Conservation (phyloP, 2,797 vertebrate genomes). For the Manis javanica region DNA sequence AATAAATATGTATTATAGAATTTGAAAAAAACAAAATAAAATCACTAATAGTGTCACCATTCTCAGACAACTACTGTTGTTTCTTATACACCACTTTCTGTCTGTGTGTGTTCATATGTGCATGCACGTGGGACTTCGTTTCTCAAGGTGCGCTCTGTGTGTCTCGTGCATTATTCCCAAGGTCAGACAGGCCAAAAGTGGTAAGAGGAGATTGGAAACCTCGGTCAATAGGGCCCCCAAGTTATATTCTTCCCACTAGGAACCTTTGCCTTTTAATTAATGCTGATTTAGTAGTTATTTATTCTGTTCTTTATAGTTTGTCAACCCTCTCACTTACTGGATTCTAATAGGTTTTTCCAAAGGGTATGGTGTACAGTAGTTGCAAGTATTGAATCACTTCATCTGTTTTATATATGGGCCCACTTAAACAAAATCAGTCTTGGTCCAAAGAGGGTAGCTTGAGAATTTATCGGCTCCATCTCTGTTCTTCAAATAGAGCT, state of each 20-base stretch:
- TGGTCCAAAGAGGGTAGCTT: background rate
- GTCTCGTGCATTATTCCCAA: background rate
- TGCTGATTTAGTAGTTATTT: background rate
- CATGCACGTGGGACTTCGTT: background rate
- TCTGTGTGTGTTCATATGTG: background rate
- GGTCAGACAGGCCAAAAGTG: background rate
- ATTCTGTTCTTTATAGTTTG: background rate
- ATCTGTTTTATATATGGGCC: background rate
- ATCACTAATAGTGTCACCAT: background rate
- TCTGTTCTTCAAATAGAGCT: constrained; percentile 24
- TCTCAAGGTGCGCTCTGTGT: background rate
- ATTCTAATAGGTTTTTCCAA: background rate
- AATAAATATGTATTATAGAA: background rate
- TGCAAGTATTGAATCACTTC: background rate
- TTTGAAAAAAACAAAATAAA: background rate
- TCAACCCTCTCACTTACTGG: background rate
- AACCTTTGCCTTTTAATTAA: background rate
- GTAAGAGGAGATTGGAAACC: background rate
- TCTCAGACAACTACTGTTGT: background rate
- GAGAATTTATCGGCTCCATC: constrained; percentile 14
- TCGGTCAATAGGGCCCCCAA: background rate
- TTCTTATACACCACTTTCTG: background rate
- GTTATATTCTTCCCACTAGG: background rate
- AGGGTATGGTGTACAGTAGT: background rate
- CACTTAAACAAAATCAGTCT: background rate